These are phyloP conservation scores for Eupithecia inturbata DNA, from an alignment of 2,888 invertebrate species.

Conservation along the genomic window DNA sequence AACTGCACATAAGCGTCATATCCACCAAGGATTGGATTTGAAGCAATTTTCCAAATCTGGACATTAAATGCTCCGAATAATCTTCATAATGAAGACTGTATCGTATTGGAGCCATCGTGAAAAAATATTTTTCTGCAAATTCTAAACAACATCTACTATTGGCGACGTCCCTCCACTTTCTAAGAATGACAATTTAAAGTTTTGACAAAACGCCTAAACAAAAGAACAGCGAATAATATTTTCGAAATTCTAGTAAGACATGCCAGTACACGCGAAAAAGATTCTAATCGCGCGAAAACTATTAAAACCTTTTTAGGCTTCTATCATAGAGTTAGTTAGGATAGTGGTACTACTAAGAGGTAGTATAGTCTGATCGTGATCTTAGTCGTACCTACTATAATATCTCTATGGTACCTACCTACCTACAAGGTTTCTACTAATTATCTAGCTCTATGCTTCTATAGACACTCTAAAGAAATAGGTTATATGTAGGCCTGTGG, in stretches of 20 bases:
- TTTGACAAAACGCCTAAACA: conserved; percentile 26
- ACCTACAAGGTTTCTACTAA: too few species aligned
- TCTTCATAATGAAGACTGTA: conserved; percentile 88
- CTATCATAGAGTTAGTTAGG: neutral
- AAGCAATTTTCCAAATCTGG: conserved; percentile 87
- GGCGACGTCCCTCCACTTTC: conserved; percentile 22
- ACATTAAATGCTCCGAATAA: conserved; percentile 87
- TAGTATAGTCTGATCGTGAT: too few species aligned
- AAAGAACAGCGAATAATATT: conserved; percentile 26
- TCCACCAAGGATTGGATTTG: conserved; percentile 90
- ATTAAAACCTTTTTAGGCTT: conserved; percentile 6
- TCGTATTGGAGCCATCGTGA: conserved; percentile 79
- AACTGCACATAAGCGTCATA: conserved; percentile 89
- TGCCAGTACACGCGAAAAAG: neutral
- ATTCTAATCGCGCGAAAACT: neutral
- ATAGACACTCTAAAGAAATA: too few species aligned
- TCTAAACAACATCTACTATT: conserved; percentile 32
- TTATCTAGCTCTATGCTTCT: too few species aligned
- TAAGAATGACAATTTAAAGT: conserved; percentile 34
- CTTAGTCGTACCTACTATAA: too few species aligned
- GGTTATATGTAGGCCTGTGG: too few species aligned
- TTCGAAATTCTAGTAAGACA: conserved; percentile 14
- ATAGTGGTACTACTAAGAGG: too few species aligned
- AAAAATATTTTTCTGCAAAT: conserved; percentile 38
- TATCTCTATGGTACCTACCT: too few species aligned